Conservation (phyloP, 2,113 vertebrate species). For the Salvelinus sp. region DNA sequence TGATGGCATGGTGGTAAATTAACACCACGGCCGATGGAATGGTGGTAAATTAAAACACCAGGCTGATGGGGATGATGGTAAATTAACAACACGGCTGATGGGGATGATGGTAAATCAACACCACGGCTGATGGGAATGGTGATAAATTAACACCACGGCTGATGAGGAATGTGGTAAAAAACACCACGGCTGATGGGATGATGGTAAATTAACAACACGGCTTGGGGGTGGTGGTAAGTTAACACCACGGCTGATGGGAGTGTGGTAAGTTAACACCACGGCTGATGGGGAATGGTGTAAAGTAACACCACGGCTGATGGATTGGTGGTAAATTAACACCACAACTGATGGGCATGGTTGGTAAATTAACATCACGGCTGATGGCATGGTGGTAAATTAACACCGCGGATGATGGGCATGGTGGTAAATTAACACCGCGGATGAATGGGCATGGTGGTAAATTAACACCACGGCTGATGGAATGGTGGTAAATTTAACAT, state of each 20-base stretch:
- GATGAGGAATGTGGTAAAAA: slow-evolving; percentile 33
- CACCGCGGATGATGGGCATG: slow-evolving; percentile 43
- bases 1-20: slow-evolving; percentile 33
- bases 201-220: slow-evolving; percentile 20
- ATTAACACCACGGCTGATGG: slow-evolving; percentile 37
- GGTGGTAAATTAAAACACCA: too few species aligned
- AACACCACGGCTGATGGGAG: slow-evolving; percentile 43
- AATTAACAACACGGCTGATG: slow-evolving; percentile 37
- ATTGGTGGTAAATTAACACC: too few species aligned
- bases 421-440: slow-evolving; percentile 22
- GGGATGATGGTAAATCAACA: slow-evolving; percentile 30
- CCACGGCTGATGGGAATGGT: slow-evolving; percentile 45
- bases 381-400: slow-evolving; percentile 14
- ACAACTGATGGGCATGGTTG: too few species aligned
- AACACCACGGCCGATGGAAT: slow-evolving; percentile 23
- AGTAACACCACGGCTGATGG: slow-evolving; percentile 37
- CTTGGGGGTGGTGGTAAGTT: slow-evolving; percentile 26
- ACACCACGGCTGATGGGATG: slow-evolving; percentile 44
- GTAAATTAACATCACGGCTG: slow-evolving; percentile 32
- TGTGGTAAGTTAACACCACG: slow-evolving; percentile 17
- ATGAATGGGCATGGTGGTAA: slow-evolving; percentile 45
- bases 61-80: slow-evolving; percentile 45
- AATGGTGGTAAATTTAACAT: slow-evolving; percentile 27
- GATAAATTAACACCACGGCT: slow-evolving; percentile 17
- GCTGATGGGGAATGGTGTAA: slow-evolving; percentile 46